Percentiles rank a stretch among this genome's conserved stretches.
These are phyloP conservation scores for Turnix velox DNA, from an alignment of 2,113 vertebrate species.

Conservation along the genomic window DNA sequence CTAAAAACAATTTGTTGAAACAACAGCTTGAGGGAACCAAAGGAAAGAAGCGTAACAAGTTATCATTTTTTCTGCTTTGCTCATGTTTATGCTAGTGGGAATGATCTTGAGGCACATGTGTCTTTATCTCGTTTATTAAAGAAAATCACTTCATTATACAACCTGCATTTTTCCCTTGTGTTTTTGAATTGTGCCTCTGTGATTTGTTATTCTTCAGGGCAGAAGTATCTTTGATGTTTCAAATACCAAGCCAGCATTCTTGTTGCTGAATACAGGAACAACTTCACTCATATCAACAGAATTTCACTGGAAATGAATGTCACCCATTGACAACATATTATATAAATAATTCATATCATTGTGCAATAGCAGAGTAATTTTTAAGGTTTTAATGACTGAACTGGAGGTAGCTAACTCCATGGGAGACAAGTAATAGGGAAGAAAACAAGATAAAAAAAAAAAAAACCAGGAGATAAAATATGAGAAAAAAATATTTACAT, in stretches of 20 bases:
- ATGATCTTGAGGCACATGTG: neutral
- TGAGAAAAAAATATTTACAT: accelerated
- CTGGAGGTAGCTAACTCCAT: neutral
- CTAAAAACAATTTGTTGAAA: neutral
- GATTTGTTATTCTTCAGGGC: neutral
- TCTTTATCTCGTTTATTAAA: neutral
- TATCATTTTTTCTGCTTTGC: neutral
- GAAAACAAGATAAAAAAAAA: neutral
- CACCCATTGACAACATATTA: neutral
- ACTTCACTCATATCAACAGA: neutral
- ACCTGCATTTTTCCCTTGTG: neutral
- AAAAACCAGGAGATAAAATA: neutral
- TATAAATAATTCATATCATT: neutral
- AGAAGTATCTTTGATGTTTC: neutral
- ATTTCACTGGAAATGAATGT: neutral
- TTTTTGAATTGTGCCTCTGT: neutral
- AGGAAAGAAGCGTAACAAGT: neutral
- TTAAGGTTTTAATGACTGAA: neutral
- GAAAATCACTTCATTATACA: neutral
- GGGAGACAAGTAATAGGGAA: neutral
- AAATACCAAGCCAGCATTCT: neutral
- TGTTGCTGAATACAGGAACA: neutral
- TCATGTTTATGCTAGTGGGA: neutral
- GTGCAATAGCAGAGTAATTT: neutral
- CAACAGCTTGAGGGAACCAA: neutral